Base-by-base conservation (phyloP, 2,888 invertebrate species). In the Coenonympha arcania region DNA sequence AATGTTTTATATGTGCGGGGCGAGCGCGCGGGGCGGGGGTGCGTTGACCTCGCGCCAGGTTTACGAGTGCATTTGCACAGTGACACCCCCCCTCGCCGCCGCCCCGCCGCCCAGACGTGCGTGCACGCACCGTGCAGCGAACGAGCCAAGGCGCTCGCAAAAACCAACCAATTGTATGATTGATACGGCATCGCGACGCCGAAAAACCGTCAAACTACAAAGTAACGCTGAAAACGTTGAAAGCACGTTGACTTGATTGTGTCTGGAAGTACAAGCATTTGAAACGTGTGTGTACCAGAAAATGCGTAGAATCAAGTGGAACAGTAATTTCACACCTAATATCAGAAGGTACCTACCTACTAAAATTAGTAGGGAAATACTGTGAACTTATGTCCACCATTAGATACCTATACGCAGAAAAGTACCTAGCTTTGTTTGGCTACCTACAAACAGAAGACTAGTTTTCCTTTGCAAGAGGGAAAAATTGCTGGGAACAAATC, bases 31-130 rank as follows among this genome's bases (percentile, higher is more conserved):
- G 69, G 60, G 68, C 58, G 71, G 73, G 75, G 73, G 76, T 68
- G 74, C 79, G 77, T 74, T 79, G 81, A 81, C 81, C 80, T 70
- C 79, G 71, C 65, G 67, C 68, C 72, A 69, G 75, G 77, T 82
- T 83, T 80, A 81, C 78, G 82, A 83, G 79, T 82, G 83, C 83
- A 81, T 82, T 83, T 82, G 82, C 83, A 77, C 81, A 81, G 83
- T 81, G 83, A 82, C 81, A 82, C 77, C 79, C 79, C 75, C 71
- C 57, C 52, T 51, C 45, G 60, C 19, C 54, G 39, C 52, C 52
- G 50, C 60, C 48, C 31, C 24, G 40, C 53, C 49, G 43, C 58
- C 50, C 50, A 51, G 57, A 54, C 57, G 54, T 64, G 61, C 79
- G 79, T 74, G 75, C 74, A 75, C 80, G 81, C 82, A 76, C 68